Evolutionary conservation across 1,140 invertebrate species (phyloP).

Genomic region (Megalonaias nervosa): DNA sequence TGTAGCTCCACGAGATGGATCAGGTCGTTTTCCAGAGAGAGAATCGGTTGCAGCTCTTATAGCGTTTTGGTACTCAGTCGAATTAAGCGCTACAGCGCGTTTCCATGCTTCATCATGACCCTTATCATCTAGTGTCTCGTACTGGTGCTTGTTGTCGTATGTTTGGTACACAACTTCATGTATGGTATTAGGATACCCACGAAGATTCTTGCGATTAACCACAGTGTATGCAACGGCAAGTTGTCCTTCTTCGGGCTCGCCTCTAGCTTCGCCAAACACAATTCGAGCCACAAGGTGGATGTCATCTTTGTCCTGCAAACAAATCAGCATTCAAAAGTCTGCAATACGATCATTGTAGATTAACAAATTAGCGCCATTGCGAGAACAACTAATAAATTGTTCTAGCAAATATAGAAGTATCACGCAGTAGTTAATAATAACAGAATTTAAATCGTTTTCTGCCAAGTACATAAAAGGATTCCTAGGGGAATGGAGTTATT

Average conservation of each 20-base stretch:
- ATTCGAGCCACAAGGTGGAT: conserved; percentile 2
- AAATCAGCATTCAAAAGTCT: too few species aligned
- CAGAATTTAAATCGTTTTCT: too few species aligned
- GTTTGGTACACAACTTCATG: not conserved
- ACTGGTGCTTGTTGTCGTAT: not conserved
- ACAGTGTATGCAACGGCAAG: conserved; percentile 7
- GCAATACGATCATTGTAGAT: too few species aligned
- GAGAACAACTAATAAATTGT: too few species aligned
- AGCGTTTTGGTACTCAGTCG: not conserved
- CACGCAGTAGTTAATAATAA: too few species aligned
- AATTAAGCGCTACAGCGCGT: not conserved
- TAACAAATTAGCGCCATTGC: too few species aligned
- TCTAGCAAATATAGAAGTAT: too few species aligned
- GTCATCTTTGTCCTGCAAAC: not conserved
- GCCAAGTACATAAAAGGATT: too few species aligned
- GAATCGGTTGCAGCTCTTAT: not conserved
- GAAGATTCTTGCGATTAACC: conserved; percentile 1
- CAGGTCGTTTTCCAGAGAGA: not conserved
- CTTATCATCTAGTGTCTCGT: not conserved
- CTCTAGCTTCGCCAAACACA: conserved; percentile 9
- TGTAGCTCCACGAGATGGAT: not conserved
- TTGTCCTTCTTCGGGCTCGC: not conserved
- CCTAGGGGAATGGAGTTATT: too few species aligned
- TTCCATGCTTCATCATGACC: not conserved
- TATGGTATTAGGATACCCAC: conserved; percentile 5